Evolutionary conservation across 2,888 invertebrate species (phyloP), one percentile per base, ranked within the genome.

Genomic region (Dicranocentrus wangi): DNA sequence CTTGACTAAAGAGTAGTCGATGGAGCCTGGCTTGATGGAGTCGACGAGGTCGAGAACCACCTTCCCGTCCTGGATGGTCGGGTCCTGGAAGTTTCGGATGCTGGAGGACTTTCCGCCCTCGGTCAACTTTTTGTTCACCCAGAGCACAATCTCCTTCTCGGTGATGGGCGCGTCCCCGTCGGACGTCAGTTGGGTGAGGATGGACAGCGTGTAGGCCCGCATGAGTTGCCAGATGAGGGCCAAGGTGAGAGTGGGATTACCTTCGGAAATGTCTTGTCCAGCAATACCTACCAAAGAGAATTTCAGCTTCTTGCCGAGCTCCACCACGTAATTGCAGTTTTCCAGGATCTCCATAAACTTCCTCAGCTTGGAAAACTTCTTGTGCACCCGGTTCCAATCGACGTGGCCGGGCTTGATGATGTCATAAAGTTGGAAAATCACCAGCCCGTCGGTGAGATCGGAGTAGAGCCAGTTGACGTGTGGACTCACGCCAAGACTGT

Each of bases 211-310:
- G 91, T 99, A 99, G 0, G 98, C 98, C 82, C 98, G 92, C 99
- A 99, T 99, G 87, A 99, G 90, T 89, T 99, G 99, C 99, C 99
- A 99, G 86, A 99, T 97, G n/a, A 99, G 90, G 1, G 98, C 98
- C 94, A 89, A 5, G 0, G 96, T 96, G 78, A 96, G 91, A 0
- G 96, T 96, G 0, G 95, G 94, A 89, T 95, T 96, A 61, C 96
- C 96, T 88, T 98, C 98, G 88, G 95, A 95, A 87, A 99, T 92
- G 89, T 99, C 98, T 80, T 97, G 95, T 39, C 99, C 99, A 28
- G 97, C 98, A 88, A 99, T 98, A 80, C 99, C 99, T 25, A 99
- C 98, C 77, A 99, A 90, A 0, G 98, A 98, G 90, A 99, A 99
- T 87, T 96, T 95, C 86, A 98, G 92, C 88, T 95, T 93, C 87